Conservation (phyloP, 64 coral and sea anemone species). For the Hydrozoanthus tunicans region DNA sequence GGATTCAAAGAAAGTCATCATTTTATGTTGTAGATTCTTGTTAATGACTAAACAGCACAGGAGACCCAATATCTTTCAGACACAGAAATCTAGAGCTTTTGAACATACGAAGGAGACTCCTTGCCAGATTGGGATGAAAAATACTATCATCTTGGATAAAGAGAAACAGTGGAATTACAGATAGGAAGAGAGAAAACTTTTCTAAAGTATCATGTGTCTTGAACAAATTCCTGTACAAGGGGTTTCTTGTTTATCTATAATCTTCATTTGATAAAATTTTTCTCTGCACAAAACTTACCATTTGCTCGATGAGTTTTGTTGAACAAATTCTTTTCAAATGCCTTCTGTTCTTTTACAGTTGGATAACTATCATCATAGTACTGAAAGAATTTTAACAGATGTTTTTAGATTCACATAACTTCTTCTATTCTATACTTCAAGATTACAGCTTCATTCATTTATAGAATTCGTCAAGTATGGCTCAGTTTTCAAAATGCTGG, state of each 20-base stretch:
- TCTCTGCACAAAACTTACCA: constrained; percentile 56
- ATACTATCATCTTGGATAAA: no score
- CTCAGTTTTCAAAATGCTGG: no score
- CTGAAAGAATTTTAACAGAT: constrained; percentile 54
- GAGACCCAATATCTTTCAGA: no score
- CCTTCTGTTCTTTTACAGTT: constrained; percentile 98
- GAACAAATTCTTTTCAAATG: constrained; percentile 99
- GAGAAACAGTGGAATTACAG: no score
- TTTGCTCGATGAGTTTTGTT: constrained; percentile 99
- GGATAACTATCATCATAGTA: constrained; percentile 97
- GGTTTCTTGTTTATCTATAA: not conserved
- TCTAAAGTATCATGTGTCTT: not conserved
- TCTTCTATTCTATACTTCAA: not conserved
- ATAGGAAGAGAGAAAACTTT: not conserved
- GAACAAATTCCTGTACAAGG: no score
- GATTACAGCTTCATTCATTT: not conserved
- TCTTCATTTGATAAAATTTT: not conserved
- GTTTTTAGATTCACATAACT: not conserved
- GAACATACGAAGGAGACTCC: no score
- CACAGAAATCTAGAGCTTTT: no score
- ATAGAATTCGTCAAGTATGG: not conserved
- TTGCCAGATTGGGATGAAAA: no score
- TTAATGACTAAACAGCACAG: no score
- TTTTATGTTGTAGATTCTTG: no score
- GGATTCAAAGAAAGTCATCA: no score